These are phyloP conservation scores for Rhodeus uyekii DNA, from an alignment of 2,797 vertebrate species.

Conservation along the genomic window DNA sequence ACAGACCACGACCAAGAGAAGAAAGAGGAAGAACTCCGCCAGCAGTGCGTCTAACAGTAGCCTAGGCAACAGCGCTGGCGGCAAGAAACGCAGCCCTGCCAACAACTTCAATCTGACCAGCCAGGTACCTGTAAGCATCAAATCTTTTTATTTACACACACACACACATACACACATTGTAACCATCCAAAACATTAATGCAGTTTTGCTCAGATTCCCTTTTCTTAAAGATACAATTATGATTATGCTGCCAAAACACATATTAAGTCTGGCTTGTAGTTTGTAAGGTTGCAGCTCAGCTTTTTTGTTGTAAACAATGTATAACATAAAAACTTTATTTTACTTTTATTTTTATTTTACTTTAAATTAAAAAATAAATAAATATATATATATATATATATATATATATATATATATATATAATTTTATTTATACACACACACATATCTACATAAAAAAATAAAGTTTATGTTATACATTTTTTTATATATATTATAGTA, in stretches of 20 bases:
- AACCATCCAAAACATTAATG: neutral
- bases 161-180: neutral
- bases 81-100: conserved; percentile 94
- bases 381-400: too few species aligned
- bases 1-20: conserved; percentile 95
- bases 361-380: too few species aligned
- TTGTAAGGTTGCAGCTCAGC: too few species aligned
- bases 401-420: too few species aligned
- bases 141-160: conserved; percentile 63
- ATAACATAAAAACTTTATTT: too few species aligned
- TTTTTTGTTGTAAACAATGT: neutral
- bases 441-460: too few species aligned
- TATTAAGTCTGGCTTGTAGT: neutral
- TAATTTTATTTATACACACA: too few species aligned
- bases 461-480: too few species aligned
- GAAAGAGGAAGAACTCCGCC: conserved; percentile 99
- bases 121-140: conserved; percentile 99
- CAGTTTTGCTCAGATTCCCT: neutral
- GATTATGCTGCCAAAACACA: conserved; percentile 19
- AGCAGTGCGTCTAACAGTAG: conserved; percentile 96
- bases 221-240: neutral
- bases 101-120: conserved; percentile 97
- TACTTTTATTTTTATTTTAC: too few species aligned
- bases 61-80: conserved; percentile 84
- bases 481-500: too few species aligned